Evolutionary conservation across 2,113 vertebrate species (phyloP).

Genomic region (Peucedramus taeniatus): DNA sequence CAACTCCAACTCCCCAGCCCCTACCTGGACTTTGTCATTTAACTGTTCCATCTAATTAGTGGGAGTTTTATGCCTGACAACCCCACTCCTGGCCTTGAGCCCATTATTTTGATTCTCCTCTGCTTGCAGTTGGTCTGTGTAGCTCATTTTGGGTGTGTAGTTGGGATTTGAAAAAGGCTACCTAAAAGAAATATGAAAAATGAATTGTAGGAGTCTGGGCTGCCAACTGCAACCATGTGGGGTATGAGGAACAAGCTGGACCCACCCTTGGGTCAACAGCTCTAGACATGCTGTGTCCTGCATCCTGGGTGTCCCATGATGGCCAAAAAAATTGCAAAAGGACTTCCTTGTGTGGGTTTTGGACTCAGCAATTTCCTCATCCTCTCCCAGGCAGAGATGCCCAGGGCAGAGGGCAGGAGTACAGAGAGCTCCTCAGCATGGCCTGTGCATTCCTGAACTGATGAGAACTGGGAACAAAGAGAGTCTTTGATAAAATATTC

Average conservation of each 20-base stretch:
- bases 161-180: neutral
- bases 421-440: accelerated
- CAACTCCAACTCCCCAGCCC: neutral
- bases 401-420: neutral
- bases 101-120: neutral
- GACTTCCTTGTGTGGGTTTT: neutral
- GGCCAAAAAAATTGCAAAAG: neutral
- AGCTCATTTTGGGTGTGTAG: neutral
- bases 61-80: neutral
- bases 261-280: neutral
- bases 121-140: neutral
- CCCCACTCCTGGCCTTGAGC: neutral
- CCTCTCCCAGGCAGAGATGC: neutral
- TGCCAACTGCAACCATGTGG: accelerated
- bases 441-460: neutral
- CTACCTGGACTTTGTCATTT: neutral
- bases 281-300: neutral
- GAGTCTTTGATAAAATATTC: neutral
- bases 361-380: neutral
- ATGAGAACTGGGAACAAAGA: neutral
- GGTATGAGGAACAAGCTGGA: neutral
- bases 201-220: neutral
- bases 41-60: neutral
- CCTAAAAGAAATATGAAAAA: neutral
- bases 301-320: neutral